phyloP scores from a whole-genome alignment of 2,113 vertebrate genomes.

The Illadopsis cleaveri region DNA sequence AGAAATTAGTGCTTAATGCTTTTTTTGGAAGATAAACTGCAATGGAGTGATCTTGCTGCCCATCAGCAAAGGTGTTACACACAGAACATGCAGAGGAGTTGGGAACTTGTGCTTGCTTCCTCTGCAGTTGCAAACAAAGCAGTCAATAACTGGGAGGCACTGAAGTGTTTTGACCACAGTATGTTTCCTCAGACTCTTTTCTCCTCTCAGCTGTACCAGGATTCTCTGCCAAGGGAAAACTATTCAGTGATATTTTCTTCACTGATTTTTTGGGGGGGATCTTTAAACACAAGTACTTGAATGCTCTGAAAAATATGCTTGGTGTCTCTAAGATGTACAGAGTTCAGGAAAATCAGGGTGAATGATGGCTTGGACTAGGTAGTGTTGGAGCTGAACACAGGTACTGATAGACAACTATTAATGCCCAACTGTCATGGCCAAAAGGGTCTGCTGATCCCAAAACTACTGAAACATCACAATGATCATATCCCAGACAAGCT shows the following conservation, averaged over 20 bases:
- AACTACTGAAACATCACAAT: not conserved
- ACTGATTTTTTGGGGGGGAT: not conserved
- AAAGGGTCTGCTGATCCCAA: not conserved
- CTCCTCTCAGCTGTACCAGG: not conserved
- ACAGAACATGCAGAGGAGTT: not conserved
- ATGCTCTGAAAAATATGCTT: not conserved
- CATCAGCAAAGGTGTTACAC: not conserved
- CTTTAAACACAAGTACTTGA: not conserved
- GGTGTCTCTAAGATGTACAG: not conserved
- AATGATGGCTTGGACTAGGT: not conserved
- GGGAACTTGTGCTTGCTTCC: not conserved
- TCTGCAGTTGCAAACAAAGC: not conserved
- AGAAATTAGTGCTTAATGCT: not conserved
- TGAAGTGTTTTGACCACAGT: not conserved
- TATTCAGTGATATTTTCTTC: not conserved
- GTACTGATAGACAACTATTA: not conserved
- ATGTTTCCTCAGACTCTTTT: not conserved
- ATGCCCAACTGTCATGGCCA: not conserved
- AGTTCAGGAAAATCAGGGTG: not conserved
- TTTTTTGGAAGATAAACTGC: not conserved
- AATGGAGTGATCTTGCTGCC: not conserved
- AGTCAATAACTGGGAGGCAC: not conserved
- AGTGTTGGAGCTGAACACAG: not conserved
- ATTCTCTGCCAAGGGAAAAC: not conserved
- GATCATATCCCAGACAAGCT: not conserved